Evolutionary conservation across 2,113 vertebrate genomes (phyloP).

Genomic region (Datnioides undecimradiatus): DNA sequence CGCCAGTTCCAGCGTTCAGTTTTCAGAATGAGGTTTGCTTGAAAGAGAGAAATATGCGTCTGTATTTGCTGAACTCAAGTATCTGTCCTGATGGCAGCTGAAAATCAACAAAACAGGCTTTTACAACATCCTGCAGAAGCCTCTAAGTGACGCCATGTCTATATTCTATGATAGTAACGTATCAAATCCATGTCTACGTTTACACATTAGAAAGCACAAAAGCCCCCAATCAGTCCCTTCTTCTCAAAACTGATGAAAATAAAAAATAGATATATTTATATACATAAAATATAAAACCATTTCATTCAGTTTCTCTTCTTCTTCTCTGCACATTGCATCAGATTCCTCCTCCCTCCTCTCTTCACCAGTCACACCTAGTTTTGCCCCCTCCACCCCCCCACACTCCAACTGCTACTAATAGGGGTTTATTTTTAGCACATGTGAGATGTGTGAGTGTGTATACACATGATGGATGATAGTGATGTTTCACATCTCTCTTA

Average conservation of each 20-base stretch:
- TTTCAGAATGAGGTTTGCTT: too few relatives aligned
- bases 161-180: not conserved
- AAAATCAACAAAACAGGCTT: not conserved
- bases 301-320: not conserved
- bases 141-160: not conserved
- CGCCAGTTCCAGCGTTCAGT: too few relatives aligned
- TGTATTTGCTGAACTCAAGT: not conserved
- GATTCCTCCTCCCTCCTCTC: constrained; percentile 17
- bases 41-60: not conserved
- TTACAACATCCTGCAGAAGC: not conserved
- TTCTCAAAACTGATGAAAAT: too few relatives aligned
- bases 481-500: constrained; percentile 78
- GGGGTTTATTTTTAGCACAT: constrained; percentile 84
- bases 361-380: constrained; percentile 56
- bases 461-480: constrained; percentile 82
- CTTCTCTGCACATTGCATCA: constrained; percentile 14
- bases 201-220: not conserved
- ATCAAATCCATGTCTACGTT: not conserved
- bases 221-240: not conserved
- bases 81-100: not conserved
- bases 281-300: not conserved
- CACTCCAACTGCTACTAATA: constrained; percentile 79
- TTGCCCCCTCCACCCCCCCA: constrained; percentile 38
- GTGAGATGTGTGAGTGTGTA: constrained; percentile 68
- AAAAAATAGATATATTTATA: too few relatives aligned